Percentiles rank a stretch among this genome's conserved stretches.
phyloP scores from a whole-genome alignment of 2,113 vertebrate genomes.

The Thinocorus orbignyianus region DNA sequence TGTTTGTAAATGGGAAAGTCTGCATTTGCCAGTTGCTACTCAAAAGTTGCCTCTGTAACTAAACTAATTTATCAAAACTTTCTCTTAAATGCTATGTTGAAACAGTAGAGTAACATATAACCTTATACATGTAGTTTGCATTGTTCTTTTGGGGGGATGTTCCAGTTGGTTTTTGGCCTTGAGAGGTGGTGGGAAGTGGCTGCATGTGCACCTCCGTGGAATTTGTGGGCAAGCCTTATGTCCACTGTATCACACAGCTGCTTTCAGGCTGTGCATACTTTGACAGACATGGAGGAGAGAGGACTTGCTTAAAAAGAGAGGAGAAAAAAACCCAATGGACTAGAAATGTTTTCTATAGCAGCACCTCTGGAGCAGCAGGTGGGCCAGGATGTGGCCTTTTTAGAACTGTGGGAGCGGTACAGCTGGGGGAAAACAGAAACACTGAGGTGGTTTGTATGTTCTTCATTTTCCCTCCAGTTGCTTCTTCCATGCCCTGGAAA shows the following conservation, averaged over 20 bases:
- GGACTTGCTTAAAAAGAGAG: background rate
- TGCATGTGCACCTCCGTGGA: accelerated
- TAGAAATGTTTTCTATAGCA: background rate
- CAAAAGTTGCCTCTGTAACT: background rate
- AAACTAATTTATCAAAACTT: background rate
- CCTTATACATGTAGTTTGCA: background rate
- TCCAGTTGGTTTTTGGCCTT: background rate
- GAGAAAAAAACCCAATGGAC: too few relatives aligned
- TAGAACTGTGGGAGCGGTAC: background rate
- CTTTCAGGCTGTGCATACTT: background rate
- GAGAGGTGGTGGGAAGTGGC: background rate
- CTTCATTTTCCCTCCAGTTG: background rate
- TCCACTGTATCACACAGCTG: accelerated
- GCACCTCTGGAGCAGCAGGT: background rate
- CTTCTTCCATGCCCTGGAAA: background rate
- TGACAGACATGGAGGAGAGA: accelerated
- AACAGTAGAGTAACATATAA: background rate
- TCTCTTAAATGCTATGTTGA: background rate
- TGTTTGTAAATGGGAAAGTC: background rate
- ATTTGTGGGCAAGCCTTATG: background rate
- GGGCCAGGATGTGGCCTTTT: background rate
- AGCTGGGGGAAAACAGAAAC: background rate
- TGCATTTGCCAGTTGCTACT: background rate
- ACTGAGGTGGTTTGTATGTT: background rate
- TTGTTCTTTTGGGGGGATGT: background rate